These are phyloP conservation scores for Aphidius colemani DNA, from an alignment of 2,888 invertebrate genomes.

Conservation along the genomic window DNA sequence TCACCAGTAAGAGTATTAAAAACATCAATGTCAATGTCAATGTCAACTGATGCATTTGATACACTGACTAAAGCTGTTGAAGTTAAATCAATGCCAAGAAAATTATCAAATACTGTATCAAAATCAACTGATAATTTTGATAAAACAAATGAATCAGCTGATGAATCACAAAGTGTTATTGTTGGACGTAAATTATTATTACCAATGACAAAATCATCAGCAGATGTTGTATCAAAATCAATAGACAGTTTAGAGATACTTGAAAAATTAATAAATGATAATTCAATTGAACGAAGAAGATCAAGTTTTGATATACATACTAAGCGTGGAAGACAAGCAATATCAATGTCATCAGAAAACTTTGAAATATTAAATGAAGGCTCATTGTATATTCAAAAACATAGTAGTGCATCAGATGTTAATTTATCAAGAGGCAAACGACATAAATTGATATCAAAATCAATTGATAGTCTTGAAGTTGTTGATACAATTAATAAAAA, in stretches of 20 bases:
- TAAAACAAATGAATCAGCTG: slow-evolving; percentile 24
- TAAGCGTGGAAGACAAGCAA: slow-evolving; percentile 40
- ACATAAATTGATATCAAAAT: slow-evolving; percentile 46
- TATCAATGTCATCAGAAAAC: slow-evolving; percentile 56
- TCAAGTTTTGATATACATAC: slow-evolving; percentile 47
- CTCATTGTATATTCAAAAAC: slow-evolving; percentile 41
- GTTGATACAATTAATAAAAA: slow-evolving; percentile 35
- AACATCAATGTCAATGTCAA: slow-evolving; percentile 43
- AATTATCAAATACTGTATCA: slow-evolving; percentile 39
- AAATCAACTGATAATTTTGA: slow-evolving; percentile 44
- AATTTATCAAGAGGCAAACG: slow-evolving; percentile 43
- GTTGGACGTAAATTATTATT: slow-evolving; percentile 27
- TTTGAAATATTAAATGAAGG: slow-evolving; percentile 45
- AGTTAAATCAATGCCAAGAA: background rate
- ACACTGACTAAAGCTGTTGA: too few species aligned
- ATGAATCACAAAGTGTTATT: slow-evolving; percentile 20
- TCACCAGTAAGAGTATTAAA: slow-evolving; percentile 17
- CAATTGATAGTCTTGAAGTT: slow-evolving; percentile 51
- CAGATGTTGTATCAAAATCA: slow-evolving; percentile 44
- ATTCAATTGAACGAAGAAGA: slow-evolving; percentile 40
- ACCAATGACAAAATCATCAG: slow-evolving; percentile 44
- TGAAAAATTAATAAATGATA: slow-evolving; percentile 43
- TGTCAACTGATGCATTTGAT: slow-evolving; percentile 42
- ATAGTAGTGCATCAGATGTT: slow-evolving; percentile 51
- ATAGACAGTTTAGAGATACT: slow-evolving; percentile 52